Percentiles rank a stretch among this genome's conserved stretches.
Conservation (phyloP, 1,140 invertebrate species). For the Pseudomyrmex concolor region DNA sequence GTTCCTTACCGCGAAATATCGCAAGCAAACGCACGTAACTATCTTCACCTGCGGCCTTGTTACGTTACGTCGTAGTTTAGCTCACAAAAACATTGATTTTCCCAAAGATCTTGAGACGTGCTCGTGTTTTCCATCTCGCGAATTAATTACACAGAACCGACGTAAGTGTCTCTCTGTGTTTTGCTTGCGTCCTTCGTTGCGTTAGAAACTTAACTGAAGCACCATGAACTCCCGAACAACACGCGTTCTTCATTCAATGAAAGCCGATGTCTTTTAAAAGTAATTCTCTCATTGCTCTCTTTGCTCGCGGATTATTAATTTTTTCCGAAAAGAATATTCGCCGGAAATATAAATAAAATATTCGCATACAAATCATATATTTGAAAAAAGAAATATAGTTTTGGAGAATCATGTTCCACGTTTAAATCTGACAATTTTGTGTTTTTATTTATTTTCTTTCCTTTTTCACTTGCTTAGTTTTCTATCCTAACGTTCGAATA, state of each 20-base stretch:
- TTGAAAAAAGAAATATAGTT: neutral
- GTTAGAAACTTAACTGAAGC: conserved; percentile 22
- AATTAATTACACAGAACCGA: conserved; percentile 52
- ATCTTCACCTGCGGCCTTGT: conserved; percentile 47
- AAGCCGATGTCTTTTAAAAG: neutral
- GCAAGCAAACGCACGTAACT: conserved; percentile 29
- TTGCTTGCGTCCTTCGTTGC: neutral
- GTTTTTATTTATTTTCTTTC: neutral
- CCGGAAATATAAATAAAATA: neutral
- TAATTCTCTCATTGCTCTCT: neutral
- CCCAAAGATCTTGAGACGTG: conserved; percentile 6
- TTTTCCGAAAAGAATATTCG: neutral
- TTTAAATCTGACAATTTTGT: neutral
- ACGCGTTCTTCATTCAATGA: neutral
- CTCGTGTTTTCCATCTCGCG: conserved; percentile 16
- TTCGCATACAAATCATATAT: neutral
- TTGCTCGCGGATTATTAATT: neutral
- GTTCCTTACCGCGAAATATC: conserved; percentile 44
- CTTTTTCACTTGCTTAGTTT: neutral
- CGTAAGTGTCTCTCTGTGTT: neutral
- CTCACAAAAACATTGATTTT: conserved; percentile 59
- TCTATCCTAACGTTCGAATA: neutral
- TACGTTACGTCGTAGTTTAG: conserved; percentile 21
- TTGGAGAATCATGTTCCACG: neutral
- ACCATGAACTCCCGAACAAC: conserved; percentile 19